phyloP scores from a whole-genome alignment of 92 coral and sea anemone species.

The Palythoa grandis region DNA sequence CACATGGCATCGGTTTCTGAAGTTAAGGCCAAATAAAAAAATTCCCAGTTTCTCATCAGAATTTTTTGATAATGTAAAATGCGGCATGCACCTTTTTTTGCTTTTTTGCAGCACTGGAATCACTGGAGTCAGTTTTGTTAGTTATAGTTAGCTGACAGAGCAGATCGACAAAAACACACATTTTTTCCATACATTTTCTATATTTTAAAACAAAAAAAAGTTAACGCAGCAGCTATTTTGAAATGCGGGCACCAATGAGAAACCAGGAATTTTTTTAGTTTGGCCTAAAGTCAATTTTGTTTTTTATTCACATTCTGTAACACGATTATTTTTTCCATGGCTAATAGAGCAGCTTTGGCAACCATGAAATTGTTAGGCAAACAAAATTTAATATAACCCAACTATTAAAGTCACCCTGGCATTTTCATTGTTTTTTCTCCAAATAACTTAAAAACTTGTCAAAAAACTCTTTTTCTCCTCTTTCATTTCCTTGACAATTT shows the following conservation, averaged over 20 bases:
- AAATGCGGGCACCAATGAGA: too few relatives aligned
- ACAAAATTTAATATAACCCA: constrained; percentile 27
- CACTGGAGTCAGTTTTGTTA: not conserved
- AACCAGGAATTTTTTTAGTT: too few relatives aligned
- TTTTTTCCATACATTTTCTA: too few relatives aligned
- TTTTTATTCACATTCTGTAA: constrained; percentile 27
- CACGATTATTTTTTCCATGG: constrained; percentile 3
- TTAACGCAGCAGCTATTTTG: too few relatives aligned
- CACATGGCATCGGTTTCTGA: constrained; percentile 18
- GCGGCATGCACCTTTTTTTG: not conserved
- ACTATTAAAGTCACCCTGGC: constrained; percentile 13
- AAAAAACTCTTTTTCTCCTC: constrained; percentile 3
- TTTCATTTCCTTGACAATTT: constrained; percentile 12
- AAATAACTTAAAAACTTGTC: constrained; percentile 25
- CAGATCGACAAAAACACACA: too few relatives aligned
- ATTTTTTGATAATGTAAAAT: too few relatives aligned
- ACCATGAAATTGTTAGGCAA: constrained; percentile 19
- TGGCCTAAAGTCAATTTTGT: constrained; percentile 5
- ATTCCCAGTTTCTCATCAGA: too few relatives aligned
- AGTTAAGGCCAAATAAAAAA: too few relatives aligned
- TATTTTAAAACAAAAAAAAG: too few relatives aligned
- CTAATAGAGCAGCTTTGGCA: constrained; percentile 9
- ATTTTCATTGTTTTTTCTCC: constrained; percentile 24
- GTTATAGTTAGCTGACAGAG: too few relatives aligned
- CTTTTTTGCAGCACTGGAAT: too few relatives aligned